A percentile compares a stretch with the other conserved stretches of the same genome.
Conservation (phyloP, 2,797 vertebrate species). For the Chiroxiphia lanceolata region DNA sequence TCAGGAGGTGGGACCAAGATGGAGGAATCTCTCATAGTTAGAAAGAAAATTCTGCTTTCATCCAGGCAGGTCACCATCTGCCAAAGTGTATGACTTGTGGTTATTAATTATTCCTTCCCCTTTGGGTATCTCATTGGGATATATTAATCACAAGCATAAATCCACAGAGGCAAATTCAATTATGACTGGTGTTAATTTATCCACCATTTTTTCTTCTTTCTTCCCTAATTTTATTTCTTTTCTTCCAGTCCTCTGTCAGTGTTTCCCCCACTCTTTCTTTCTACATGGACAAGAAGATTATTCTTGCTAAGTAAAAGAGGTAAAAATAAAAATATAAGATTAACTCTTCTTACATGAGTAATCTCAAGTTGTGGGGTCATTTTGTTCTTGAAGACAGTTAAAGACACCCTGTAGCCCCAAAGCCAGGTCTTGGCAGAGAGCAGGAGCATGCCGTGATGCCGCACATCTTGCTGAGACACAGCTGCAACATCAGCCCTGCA, state of each 20-base stretch:
- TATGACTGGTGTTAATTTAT: not conserved
- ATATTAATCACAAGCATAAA: not conserved
- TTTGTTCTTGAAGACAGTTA: not conserved
- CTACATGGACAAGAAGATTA: not conserved
- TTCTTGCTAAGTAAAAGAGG: not conserved
- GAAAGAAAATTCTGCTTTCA: not conserved
- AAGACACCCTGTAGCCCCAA: not conserved
- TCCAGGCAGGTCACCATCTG: not conserved
- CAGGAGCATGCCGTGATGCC: not conserved
- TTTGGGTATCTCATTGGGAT: not conserved
- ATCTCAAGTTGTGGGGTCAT: not conserved
- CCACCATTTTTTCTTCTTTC: not conserved
- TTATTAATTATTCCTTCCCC: slow-evolving; percentile 17
- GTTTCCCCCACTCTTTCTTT: not conserved
- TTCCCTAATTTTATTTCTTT: not conserved
- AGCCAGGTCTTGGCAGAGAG: not conserved
- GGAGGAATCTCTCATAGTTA: not conserved
- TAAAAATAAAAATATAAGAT: not conserved
- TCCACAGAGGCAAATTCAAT: not conserved
- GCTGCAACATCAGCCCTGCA: not conserved
- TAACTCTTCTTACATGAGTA: not conserved
- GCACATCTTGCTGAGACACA: not conserved
- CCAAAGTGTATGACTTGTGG: not conserved
- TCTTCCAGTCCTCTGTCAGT: not conserved
- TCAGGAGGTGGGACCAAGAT: not conserved